phyloP scores from a whole-genome alignment of 2,113 vertebrate genomes.

The Melanerpes formicivorus region DNA sequence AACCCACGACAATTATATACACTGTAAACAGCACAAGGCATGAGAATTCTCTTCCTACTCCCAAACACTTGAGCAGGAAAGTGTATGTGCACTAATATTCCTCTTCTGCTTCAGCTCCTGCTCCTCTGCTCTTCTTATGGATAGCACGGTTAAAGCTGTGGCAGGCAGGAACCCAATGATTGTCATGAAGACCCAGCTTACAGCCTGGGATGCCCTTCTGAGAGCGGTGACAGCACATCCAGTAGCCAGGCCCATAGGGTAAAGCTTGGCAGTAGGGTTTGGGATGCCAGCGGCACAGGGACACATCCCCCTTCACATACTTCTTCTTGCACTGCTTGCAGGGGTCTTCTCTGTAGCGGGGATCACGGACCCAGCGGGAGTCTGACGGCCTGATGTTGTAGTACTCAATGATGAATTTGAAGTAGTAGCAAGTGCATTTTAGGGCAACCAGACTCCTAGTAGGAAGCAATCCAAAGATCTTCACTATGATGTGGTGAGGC shows the following conservation, averaged over 20 bases:
- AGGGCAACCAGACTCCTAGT: conserved; percentile 90
- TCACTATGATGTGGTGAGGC: conserved; percentile 92
- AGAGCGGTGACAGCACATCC: conserved; percentile 93
- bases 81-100: conserved; percentile 70
- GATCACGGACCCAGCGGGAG: conserved; percentile 94
- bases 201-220: conserved; percentile 90
- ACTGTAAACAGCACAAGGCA: conserved; percentile 92
- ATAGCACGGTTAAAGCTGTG: conserved; percentile 89
- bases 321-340: conserved; percentile 97
- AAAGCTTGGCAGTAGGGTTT: conserved; percentile 95
- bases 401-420: conserved; percentile 89
- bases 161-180: conserved; percentile 93
- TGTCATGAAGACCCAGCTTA: conserved; percentile 95
- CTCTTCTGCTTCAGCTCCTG: conserved; percentile 76
- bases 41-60: conserved; percentile 67
- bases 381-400: conserved; percentile 92
- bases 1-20: conserved; percentile 83
- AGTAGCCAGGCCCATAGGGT: conserved; percentile 93
- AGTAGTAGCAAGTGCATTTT: conserved; percentile 92
- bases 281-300: conserved; percentile 94
- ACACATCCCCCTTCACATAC: conserved; percentile 89
- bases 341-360: conserved; percentile 93
- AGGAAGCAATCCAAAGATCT: conserved; percentile 88
- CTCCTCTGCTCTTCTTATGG: conserved; percentile 80
- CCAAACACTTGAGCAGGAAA: conserved; percentile 45